A percentile compares a stretch with the other conserved stretches of the same genome.
These are phyloP conservation scores for Gymnogyps californianus DNA, from an alignment of 2,113 vertebrate genomes.

Conservation along the genomic window DNA sequence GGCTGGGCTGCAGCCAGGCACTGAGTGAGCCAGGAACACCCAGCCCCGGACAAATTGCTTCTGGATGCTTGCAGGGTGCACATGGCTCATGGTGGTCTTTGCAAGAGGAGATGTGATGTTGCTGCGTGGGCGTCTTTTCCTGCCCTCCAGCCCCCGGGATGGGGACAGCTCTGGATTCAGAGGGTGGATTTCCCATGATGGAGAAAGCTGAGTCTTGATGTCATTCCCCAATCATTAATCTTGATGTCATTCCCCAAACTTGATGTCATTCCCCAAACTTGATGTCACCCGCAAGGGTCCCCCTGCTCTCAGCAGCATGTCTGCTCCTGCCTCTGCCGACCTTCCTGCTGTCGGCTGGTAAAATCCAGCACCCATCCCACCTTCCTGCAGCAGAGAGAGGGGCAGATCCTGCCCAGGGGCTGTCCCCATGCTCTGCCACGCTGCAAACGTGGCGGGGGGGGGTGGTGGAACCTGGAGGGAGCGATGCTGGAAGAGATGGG, in stretches of 20 bases:
- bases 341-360: neutral
- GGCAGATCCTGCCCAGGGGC: neutral
- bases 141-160: neutral
- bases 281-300: neutral
- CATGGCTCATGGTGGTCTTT: rapidly evolving
- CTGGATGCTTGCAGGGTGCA: neutral
- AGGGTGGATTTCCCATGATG: neutral
- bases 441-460: rapidly evolving
- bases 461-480: neutral
- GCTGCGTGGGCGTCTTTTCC: neutral
- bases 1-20: neutral
- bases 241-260: neutral
- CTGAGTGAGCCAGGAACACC: neutral
- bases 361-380: neutral
- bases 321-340: neutral
- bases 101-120: neutral
- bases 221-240: neutral
- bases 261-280: neutral
- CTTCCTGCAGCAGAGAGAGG: neutral
- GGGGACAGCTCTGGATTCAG: neutral
- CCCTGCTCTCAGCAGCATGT: too few relatives aligned
- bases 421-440: neutral
- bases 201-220: neutral
- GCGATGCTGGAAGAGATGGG: neutral
- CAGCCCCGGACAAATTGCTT: neutral